A percentile compares a stretch with the other conserved stretches of the same genome.
These are phyloP conservation scores for Nasonia vitripennis DNA, from an alignment of 1,140 invertebrate genomes.

Conservation along the genomic window DNA sequence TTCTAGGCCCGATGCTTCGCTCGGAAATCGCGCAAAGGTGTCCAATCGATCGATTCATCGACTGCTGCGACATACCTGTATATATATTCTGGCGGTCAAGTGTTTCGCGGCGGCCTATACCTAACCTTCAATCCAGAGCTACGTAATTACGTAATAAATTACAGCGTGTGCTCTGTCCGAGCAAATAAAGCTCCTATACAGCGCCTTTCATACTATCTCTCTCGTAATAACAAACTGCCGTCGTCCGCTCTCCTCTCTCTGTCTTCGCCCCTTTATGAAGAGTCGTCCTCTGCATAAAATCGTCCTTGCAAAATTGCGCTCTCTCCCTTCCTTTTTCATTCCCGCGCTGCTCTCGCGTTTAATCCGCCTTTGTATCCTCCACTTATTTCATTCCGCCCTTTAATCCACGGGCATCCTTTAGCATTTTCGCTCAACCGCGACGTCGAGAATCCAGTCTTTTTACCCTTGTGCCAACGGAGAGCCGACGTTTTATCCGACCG, in stretches of 20 bases:
- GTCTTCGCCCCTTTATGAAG: neutral
- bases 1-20: no score
- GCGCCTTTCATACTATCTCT: neutral
- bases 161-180: neutral
- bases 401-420: slow-evolving; percentile 17
- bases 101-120: neutral
- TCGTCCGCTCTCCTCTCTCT: neutral
- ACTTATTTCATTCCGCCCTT: slow-evolving; percentile 18
- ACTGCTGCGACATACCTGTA: neutral
- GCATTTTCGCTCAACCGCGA: neutral
- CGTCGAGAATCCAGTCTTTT: neutral
- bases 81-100: neutral
- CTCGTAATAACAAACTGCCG: slow-evolving; percentile 3
- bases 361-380: slow-evolving; percentile 14
- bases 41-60: neutral
- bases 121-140: slow-evolving; percentile 9
- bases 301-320: slow-evolving; percentile 16
- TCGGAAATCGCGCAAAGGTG: no score
- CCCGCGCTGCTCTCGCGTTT: neutral
- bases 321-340: neutral
- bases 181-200: slow-evolving; percentile 3
- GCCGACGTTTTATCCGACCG: neutral
- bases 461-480: neutral
- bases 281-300: slow-evolving; percentile 14
- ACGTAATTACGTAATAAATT: slow-evolving; percentile 21